Percentiles rank a stretch among this genome's conserved stretches.
Evolutionary conservation across 1,140 invertebrate genomes (phyloP).

Genomic region (Trypoxylus dichotomus): DNA sequence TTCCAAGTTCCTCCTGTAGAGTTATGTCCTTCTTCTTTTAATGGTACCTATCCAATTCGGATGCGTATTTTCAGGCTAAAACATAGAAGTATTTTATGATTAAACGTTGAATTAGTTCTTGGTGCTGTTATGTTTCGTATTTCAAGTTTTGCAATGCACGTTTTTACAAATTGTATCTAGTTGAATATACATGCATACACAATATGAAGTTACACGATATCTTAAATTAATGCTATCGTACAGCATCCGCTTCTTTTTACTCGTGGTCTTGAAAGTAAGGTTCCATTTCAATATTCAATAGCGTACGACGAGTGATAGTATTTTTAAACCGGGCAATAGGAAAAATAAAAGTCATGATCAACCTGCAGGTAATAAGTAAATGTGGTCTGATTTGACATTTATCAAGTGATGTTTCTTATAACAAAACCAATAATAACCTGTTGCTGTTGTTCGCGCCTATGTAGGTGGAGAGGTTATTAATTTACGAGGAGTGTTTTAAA

Average conservation of each 20-base stretch:
- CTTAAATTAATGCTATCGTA: not conserved
- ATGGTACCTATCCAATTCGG: too few relatives aligned
- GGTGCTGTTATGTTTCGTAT: too few relatives aligned
- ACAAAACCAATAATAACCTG: not conserved
- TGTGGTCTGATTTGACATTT: slow-evolving; percentile 6
- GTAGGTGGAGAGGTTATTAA: not conserved
- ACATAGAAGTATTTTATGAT: too few relatives aligned
- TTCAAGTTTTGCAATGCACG: too few relatives aligned
- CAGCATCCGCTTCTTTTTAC: not conserved
- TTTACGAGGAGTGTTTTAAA: not conserved
- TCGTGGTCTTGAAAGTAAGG: not conserved
- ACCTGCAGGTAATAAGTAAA: not conserved
- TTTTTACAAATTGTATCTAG: too few relatives aligned
- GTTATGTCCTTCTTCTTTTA: too few relatives aligned
- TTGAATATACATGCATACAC: too few relatives aligned
- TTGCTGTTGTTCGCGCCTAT: not conserved
- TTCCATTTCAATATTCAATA: not conserved
- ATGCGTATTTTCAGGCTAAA: too few relatives aligned
- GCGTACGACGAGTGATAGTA: not conserved
- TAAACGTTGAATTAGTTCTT: too few relatives aligned
- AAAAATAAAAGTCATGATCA: slow-evolving; percentile 4
- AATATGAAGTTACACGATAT: too few relatives aligned
- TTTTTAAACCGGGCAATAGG: not conserved
- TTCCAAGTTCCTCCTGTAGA: too few relatives aligned
- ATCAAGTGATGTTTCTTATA: not conserved